Percentiles rank a stretch among this genome's conserved stretches.
These are phyloP conservation scores for Brenthis hecate DNA, from an alignment of 2,888 invertebrate genomes.

Conservation along the genomic window DNA sequence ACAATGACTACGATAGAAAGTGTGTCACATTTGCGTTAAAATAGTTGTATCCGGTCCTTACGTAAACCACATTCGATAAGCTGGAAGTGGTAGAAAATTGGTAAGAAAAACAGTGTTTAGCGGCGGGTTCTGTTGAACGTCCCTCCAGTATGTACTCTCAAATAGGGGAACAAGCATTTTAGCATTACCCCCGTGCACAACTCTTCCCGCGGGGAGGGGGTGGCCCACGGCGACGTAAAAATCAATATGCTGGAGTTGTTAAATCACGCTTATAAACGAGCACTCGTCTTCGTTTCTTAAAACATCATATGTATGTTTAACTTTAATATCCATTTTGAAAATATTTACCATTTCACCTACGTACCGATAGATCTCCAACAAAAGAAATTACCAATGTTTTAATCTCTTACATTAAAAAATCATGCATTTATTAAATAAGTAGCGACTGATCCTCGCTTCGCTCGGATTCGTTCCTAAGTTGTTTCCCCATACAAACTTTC, in stretches of 20 bases:
- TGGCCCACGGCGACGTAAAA: conserved; percentile 83
- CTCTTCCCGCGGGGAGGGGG: conserved; percentile 81
- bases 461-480: too few relatives aligned
- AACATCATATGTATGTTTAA: conserved; percentile 68
- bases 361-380: not conserved
- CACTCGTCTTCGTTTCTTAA: conserved; percentile 83
- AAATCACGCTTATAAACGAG: conserved; percentile 87
- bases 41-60: conserved; percentile 76
- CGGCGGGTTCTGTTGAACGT: conserved; percentile 59
- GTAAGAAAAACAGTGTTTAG: conserved; percentile 55
- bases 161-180: conserved; percentile 84
- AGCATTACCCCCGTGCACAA: conserved; percentile 83
- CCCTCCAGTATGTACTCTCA: conserved; percentile 82
- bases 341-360: conserved; percentile 2
- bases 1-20: conserved; percentile 67
- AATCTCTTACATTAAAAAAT: not conserved
- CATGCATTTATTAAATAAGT: too few relatives aligned
- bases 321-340: conserved; percentile 53
- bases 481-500: too few relatives aligned
- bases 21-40: conserved; percentile 76
- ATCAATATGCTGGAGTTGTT: conserved; percentile 88
- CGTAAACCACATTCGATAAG: conserved; percentile 68
- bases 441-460: too few relatives aligned
- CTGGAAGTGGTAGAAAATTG: conserved; percentile 55
- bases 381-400: not conserved